A percentile compares a stretch with the other conserved stretches of the same genome.
Evolutionary conservation across 2,888 invertebrate genomes (phyloP).

Genomic region (Ormyrus pomaceus): DNA sequence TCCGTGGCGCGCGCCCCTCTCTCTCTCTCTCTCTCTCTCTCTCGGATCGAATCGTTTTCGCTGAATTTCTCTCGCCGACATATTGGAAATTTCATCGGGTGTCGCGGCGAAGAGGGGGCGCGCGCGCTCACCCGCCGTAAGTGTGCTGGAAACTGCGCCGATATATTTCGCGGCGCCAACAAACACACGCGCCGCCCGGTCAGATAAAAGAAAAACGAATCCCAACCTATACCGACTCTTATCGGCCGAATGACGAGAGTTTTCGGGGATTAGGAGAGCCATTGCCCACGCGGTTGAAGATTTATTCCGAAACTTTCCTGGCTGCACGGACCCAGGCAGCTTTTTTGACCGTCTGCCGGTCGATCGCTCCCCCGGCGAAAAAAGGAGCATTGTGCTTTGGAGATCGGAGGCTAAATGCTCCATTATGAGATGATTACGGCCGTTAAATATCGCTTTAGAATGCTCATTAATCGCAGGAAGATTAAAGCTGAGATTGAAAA

Average conservation of each 20-base stretch:
- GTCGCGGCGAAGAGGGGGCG: neutral
- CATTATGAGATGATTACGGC: no score
- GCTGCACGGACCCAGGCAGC: no score
- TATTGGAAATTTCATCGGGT: constrained; percentile 49
- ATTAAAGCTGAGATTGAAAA: no score
- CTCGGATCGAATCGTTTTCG: constrained; percentile 51
- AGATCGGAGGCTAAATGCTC: no score
- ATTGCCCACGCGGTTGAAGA: neutral
- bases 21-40: constrained; percentile 32
- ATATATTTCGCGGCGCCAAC: constrained; percentile 37
- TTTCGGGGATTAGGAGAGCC: constrained; percentile 21
- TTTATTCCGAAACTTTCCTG: neutral
- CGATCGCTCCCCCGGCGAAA: no score
- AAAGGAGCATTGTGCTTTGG: no score
- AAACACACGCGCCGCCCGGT: neutral
- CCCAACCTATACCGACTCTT: constrained; percentile 2
- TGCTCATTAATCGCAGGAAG: no score
- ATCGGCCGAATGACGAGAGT: constrained; percentile 22
- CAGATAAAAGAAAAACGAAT: constrained; percentile 35
- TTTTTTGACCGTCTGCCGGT: no score
- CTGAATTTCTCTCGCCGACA: constrained; percentile 52
- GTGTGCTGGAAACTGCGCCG: constrained; percentile 46
- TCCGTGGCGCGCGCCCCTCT: neutral
- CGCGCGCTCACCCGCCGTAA: constrained; percentile 1
- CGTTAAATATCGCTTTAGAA: no score